These are phyloP conservation scores for Oreotragus oreotragus DNA, from an alignment of 2,113 vertebrate species.

Conservation along the genomic window DNA sequence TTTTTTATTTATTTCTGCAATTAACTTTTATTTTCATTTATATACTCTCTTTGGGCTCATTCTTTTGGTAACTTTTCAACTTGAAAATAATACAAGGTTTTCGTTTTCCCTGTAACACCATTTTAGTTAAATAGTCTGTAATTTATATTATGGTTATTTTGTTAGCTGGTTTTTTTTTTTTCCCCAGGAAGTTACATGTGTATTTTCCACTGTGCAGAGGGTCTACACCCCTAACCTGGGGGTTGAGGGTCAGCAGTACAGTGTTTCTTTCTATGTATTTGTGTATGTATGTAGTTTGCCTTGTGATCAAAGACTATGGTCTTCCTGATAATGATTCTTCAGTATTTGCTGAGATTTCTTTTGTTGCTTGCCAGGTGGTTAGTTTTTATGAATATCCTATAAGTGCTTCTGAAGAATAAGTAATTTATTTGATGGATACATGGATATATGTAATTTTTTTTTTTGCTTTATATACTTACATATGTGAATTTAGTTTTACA, in stretches of 20 bases:
- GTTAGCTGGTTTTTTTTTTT: background rate
- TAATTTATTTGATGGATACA: conserved; percentile 2
- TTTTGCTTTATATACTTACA: background rate
- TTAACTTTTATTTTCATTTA: background rate
- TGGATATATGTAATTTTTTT: background rate
- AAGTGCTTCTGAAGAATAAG: background rate
- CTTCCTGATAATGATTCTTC: background rate
- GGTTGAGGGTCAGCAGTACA: background rate
- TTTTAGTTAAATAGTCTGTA: background rate
- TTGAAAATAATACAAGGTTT: background rate
- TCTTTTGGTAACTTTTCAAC: background rate
- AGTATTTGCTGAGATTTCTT: background rate
- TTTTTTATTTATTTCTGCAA: background rate
- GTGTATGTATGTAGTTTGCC: background rate
- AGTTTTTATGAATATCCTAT: background rate
- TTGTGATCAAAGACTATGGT: background rate
- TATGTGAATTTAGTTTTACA: background rate
- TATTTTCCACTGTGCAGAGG: background rate
- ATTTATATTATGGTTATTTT: background rate
- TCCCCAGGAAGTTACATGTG: background rate
- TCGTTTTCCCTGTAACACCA: background rate
- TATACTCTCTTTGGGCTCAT: background rate
- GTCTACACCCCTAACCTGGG: background rate
- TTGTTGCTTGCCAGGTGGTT: background rate
- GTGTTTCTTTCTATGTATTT: background rate